Percentiles rank a stretch among this genome's conserved stretches.
Conservation (phyloP, 2,113 vertebrate species). For the Erinaceus europaeus region DNA sequence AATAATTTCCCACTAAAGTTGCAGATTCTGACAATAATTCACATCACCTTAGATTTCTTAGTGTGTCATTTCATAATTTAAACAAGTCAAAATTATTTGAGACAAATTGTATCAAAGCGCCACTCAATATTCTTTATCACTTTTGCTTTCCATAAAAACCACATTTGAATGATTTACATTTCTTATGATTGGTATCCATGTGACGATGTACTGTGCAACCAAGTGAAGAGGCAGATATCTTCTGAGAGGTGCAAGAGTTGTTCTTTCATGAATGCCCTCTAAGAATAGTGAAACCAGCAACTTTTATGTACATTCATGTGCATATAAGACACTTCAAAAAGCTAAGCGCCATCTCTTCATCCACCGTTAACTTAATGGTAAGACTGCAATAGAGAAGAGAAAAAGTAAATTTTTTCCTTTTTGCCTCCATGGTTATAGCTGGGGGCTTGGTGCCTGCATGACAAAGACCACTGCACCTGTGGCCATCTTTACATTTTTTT, state of each 20-base stretch:
- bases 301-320: constrained; percentile 51
- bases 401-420: constrained; percentile 60
- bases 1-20: constrained; percentile 48
- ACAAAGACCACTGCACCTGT: too few species aligned
- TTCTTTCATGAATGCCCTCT: constrained; percentile 71
- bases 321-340: constrained; percentile 79
- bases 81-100: constrained; percentile 34
- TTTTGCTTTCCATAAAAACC: constrained; percentile 62
- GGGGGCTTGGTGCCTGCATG: too few species aligned
- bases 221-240: constrained; percentile 73
- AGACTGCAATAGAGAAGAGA: constrained; percentile 82
- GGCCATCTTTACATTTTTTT: too few species aligned
- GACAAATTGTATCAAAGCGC: constrained; percentile 57
- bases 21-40: constrained; percentile 51
- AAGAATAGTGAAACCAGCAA: constrained; percentile 79
- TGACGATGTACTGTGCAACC: constrained; percentile 73
- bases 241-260: constrained; percentile 70
- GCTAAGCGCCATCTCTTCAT: constrained; percentile 81
- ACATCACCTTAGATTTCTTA: constrained; percentile 53
- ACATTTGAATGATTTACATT: constrained; percentile 76
- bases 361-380: constrained; percentile 82
- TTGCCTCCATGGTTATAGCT: too few species aligned
- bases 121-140: constrained; percentile 63
- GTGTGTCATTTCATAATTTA: constrained; percentile 55
- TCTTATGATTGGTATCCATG: constrained; percentile 77